Base-by-base conservation (phyloP, 2,888 invertebrate genomes). In the Ormyrus nitidulus region DNA sequence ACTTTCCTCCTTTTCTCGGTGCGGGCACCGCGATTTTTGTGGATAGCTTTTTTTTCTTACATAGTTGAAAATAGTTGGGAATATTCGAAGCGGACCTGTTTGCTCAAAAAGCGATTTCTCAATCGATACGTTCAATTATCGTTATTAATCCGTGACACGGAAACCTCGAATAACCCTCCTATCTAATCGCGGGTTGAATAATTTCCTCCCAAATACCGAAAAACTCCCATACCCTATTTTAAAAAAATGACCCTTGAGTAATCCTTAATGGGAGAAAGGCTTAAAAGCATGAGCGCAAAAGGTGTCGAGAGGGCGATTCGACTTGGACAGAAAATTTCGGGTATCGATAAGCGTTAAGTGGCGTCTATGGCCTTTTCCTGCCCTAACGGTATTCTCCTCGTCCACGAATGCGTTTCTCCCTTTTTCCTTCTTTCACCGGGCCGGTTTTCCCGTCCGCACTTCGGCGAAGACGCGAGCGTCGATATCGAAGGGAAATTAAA, bases 261-360 rank as follows among this genome's bases (percentile, higher is more conserved):
- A 71, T 77, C 59, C 9, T 11, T 77, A 77, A 71, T 77, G 77
- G 74, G 49, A 73, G 51, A 68, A 49, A 48, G 51, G 51, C 58
- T 74, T 74, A 74, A 74, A 65, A 49, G 62, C 69, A n/a, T 56
- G n/a, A 6, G 51, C 53, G 64, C 62, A n/a, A 74, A 65, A 74
- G 79, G 72, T 73, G 72, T 73, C 72, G 78, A 10, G 61, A 66
- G 53, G 51, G 19, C 64, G 73, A 78, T 65, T 77, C 49, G 59
- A 68, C n/a, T 73, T 9, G 48, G 49, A 10, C 6, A 11, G 58
- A 73, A 73, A 66, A 34, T 34, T 0, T 2, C 51, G 44, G 53
- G 13, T 62, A 58, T 68, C 74, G 75, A 75, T 75, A 80, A 80
- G 75, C 69, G 10, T 51, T 76, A 72, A 72, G 80, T 76, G 72